phyloP scores from a whole-genome alignment of 2,888 invertebrate species.

The Apodemia duryi region DNA sequence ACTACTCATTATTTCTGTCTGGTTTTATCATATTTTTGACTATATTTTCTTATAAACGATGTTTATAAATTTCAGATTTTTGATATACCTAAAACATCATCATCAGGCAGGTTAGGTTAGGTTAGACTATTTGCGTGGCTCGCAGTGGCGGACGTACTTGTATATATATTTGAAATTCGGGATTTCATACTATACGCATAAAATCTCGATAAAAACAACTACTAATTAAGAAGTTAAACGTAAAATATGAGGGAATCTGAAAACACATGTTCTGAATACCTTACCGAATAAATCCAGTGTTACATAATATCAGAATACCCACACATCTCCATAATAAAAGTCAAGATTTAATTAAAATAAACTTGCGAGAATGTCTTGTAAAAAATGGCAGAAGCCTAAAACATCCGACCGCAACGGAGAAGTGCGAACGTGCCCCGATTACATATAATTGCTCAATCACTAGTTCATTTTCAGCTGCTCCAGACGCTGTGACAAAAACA shows the following conservation, averaged over 20 bases:
- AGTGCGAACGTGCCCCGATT: constrained; percentile 30
- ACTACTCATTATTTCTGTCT: too few relatives aligned
- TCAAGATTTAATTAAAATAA: constrained; percentile 71
- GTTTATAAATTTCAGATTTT: too few relatives aligned
- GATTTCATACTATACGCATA: too few relatives aligned
- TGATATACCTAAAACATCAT: too few relatives aligned
- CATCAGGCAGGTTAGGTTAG: too few relatives aligned
- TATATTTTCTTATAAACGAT: too few relatives aligned
- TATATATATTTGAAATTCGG: too few relatives aligned
- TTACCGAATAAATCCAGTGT: constrained; percentile 14
- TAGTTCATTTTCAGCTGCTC: constrained; percentile 18
- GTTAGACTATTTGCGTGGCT: too few relatives aligned
- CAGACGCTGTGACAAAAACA: constrained; percentile 6
- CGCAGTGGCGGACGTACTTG: too few relatives aligned
- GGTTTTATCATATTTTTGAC: too few relatives aligned
- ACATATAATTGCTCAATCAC: constrained; percentile 37
- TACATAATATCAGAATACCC: constrained; percentile 25
- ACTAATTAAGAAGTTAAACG: background rate
- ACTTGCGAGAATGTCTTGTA: constrained; percentile 44
- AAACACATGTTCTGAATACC: constrained; percentile 16
- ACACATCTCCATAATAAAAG: constrained; percentile 55
- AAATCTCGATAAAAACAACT: background rate
- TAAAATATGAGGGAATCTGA: constrained; percentile 16
- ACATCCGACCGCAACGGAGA: constrained; percentile 49
- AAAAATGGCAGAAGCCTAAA: constrained; percentile 50